Base-by-base conservation (phyloP, 2,113 vertebrate species). In the Panthera tigris region DNA sequence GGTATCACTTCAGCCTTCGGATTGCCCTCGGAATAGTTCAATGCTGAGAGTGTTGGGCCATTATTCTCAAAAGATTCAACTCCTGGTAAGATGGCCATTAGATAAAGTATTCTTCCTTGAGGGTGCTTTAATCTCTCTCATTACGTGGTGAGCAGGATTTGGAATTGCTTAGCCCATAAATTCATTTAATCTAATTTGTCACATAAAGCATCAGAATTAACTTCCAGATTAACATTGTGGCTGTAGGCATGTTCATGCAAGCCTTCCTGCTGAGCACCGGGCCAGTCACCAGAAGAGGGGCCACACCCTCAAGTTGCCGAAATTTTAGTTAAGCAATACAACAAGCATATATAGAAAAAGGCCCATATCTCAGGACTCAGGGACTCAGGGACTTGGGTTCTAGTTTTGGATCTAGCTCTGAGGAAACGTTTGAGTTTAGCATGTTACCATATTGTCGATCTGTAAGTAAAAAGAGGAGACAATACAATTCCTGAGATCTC, bases 161-260 rank as follows among this genome's bases (percentile, higher is more conserved):
- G 68, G 94, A 95, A 61, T 91, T 76, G n/a, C 48, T 86, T 91
- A 21, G 36, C 81, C 18, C 65, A 61, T 91, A 93, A 93, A 85
- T 85, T 74, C 63, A 7, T 81, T 94, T 83, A 74, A 29, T 57
- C 48, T 55, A 68, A 92, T 92, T 74, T 85, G 55, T 61, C 65
- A 27, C 45, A 39, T 36, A 68, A 73, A 45, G 50, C 63, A n/a
- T n/a, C 68, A 45, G 69, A 48, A 41, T 29, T 91, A n/a, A 79
- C 66, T 88, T 65, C 45, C 21, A n/a, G 8, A 23, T 74, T 69
- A 29, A 27, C 63, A 61, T 4, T 16, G 18, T 23, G 41, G 63
- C 23, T 82, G n/a, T 5, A 41, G 21, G 27, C 3, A 21, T 12
- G 2, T 50, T 31, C 41, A 48, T 18, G 13, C 21, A 21, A 68